phyloP scores from a whole-genome alignment of 1,140 invertebrate species.

The Chymomyza costata region DNA sequence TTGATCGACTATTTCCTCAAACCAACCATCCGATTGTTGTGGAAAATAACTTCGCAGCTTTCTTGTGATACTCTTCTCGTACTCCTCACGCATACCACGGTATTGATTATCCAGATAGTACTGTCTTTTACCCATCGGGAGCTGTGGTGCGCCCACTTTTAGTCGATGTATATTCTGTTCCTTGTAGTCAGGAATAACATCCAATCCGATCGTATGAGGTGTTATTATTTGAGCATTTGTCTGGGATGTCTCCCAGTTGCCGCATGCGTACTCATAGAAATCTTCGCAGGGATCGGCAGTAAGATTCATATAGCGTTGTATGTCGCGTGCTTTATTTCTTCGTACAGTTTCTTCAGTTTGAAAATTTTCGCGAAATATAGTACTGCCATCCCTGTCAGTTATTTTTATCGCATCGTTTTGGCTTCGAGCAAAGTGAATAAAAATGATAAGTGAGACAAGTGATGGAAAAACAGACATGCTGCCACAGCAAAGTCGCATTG shows the following conservation, averaged over 20 bases:
- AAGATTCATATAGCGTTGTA: conserved; percentile 85
- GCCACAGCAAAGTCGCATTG: no score
- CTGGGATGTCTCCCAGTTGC: conserved; percentile 80
- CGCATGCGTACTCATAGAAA: conserved; percentile 83
- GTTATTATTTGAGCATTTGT: no score
- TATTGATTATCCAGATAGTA: conserved; percentile 36
- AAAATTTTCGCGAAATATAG: no score
- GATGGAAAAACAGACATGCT: no score
- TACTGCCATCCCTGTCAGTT: no score
- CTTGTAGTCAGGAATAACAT: conserved; percentile 57
- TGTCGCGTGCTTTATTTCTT: conserved; percentile 77
- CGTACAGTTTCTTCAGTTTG: conserved; percentile 67
- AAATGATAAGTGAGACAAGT: no score
- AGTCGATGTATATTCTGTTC: conserved; percentile 58
- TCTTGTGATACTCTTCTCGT: conserved; percentile 29
- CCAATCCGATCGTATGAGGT: conserved; percentile 57
- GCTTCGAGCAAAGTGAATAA: no score
- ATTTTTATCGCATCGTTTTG: no score
- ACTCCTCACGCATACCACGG: conserved; percentile 33
- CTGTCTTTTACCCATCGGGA: conserved; percentile 40
- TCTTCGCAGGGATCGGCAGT: conserved; percentile 89
- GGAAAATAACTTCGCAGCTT: conserved; percentile 58
- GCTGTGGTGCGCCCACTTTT: conserved; percentile 54
- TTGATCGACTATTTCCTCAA: conserved; percentile 48
- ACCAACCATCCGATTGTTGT: conserved; percentile 42